Percentiles rank a stretch among this genome's conserved stretches.
Evolutionary conservation across 2,113 vertebrate species (phyloP).

Genomic region (Rostratula benghalensis): DNA sequence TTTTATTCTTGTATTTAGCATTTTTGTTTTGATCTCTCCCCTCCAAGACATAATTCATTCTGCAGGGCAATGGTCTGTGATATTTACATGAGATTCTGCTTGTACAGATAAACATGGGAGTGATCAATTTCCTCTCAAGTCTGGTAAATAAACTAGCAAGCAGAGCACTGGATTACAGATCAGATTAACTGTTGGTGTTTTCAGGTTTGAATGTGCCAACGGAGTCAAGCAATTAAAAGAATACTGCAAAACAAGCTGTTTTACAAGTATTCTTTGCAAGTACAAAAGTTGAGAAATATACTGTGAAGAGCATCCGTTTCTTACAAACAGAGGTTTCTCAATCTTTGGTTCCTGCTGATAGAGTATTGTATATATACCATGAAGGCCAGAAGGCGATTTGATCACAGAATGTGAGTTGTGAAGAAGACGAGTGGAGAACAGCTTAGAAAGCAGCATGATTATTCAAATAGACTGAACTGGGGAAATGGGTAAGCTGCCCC

Average conservation of each 20-base stretch:
- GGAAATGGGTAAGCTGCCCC: not conserved
- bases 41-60: not conserved
- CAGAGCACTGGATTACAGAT: not conserved
- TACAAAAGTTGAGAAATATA: not conserved
- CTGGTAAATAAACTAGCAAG: not conserved
- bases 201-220: not conserved
- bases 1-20: not conserved
- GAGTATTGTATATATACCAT: not conserved
- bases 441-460: not conserved
- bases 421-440: not conserved
- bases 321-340: not conserved
- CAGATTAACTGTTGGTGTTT: too few relatives aligned
- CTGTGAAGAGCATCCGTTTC: not conserved
- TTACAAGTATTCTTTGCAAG: too few relatives aligned
- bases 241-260: not conserved
- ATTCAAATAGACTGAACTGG: not conserved
- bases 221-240: not conserved
- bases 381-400: not conserved
- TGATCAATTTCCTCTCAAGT: not conserved
- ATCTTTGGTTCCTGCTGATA: not conserved
- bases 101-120: not conserved
- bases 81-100: not conserved
- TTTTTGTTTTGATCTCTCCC: not conserved
- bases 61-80: not conserved
- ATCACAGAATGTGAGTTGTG: not conserved